Percentiles rank a stretch among this genome's conserved stretches.
Conservation (phyloP, 92 coral and sea anemone species). For the Pocillopora meandrina region DNA sequence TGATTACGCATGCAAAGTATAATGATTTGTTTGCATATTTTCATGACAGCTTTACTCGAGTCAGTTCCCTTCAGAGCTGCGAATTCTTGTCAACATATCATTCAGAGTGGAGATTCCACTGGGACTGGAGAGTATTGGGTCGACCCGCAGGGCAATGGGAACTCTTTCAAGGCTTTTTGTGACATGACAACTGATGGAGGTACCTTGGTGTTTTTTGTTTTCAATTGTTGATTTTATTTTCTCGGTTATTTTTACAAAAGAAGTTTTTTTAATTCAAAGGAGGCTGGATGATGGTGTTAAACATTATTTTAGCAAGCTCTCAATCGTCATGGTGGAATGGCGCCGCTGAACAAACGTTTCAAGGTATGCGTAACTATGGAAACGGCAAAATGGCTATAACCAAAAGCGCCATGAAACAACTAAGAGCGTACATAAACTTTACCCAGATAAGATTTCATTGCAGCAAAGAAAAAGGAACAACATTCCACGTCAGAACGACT, state of each 20-base stretch:
- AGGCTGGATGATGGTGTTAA: conserved; percentile 46
- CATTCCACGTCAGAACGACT: conserved; percentile 34
- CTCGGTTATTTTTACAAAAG: neutral
- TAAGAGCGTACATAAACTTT: conserved; percentile 19
- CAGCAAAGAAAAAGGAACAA: conserved; percentile 27
- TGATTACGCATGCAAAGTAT: too few species aligned
- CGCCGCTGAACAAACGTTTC: neutral
- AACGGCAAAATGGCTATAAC: conserved; percentile 22
- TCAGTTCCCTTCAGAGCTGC: neutral
- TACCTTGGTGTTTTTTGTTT: neutral
- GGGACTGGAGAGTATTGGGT: neutral
- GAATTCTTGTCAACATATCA: neutral
- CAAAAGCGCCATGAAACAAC: conserved; percentile 7
- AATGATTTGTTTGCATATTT: too few species aligned
- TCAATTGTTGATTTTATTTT: neutral
- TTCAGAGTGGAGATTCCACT: neutral
- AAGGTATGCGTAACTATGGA: conserved; percentile 18
- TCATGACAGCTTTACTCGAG: neutral
- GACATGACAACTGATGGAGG: neutral
- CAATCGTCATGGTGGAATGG: neutral
- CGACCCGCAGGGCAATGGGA: neutral
- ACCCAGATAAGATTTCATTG: conserved; percentile 45
- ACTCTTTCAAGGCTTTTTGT: neutral
- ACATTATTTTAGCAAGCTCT: conserved; percentile 23
- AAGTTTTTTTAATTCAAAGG: conserved; percentile 5